Evolutionary conservation across 2,113 vertebrate species (phyloP).

Genomic region (Alexandromys fortis): DNA sequence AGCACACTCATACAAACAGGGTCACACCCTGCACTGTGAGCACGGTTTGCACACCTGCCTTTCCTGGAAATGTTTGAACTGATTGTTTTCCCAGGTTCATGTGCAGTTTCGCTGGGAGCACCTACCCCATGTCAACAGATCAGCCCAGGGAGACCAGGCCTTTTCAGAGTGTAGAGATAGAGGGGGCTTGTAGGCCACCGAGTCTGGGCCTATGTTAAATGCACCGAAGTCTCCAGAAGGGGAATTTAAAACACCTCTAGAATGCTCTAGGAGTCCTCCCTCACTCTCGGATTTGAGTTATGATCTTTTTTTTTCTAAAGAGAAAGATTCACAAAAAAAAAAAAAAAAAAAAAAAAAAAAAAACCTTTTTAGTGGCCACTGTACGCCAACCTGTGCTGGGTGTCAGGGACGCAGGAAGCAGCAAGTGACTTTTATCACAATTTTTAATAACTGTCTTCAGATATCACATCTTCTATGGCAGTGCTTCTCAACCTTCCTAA

Average conservation of each 20-base stretch:
- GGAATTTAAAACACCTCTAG: constrained; percentile 36
- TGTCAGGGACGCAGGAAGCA: neutral
- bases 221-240: neutral
- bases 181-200: neutral
- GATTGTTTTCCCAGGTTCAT: constrained; percentile 68
- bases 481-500: neutral
- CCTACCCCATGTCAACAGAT: constrained; percentile 51
- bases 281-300: neutral
- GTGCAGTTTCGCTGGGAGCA: constrained; percentile 50
- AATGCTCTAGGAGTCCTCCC: neutral
- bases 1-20: constrained; percentile 69
- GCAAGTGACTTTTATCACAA: neutral
- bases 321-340: too few relatives aligned
- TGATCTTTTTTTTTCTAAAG: neutral
- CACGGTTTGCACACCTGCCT: constrained; percentile 82
- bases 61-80: constrained; percentile 82
- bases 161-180: neutral
- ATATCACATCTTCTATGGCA: neutral
- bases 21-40: constrained; percentile 48
- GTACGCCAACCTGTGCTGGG: neutral
- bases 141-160: constrained; percentile 45
- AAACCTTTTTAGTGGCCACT: neutral
- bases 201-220: neutral
- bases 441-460: neutral
- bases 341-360: neutral